Conservation (phyloP, 1,140 invertebrate genomes). For the Oryzaephilus surinamensis region DNA sequence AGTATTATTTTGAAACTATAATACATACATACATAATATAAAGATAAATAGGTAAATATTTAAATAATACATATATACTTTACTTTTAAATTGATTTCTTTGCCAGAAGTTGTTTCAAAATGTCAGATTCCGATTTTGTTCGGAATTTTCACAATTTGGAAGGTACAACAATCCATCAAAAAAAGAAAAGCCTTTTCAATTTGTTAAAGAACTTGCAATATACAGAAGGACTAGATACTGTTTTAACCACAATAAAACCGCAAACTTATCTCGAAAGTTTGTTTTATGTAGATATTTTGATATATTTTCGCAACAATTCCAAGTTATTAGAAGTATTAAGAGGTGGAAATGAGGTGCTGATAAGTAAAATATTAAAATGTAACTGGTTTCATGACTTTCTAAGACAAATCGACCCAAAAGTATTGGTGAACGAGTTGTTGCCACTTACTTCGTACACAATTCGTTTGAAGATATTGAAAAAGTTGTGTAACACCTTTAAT, state of each 20-base stretch:
- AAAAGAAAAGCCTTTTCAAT: conserved; percentile 9
- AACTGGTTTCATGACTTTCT: conserved; percentile 10
- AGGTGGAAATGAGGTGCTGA: conserved; percentile 11
- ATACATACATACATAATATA: no score
- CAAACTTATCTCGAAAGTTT: conserved; percentile 10
- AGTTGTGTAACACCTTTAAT: not conserved
- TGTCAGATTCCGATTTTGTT: conserved; percentile 9
- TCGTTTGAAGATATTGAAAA: conserved; percentile 10
- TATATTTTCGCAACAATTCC: conserved; percentile 4
- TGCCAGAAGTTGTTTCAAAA: no score
- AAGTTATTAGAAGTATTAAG: conserved; percentile 7
- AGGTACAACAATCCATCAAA: conserved; percentile 6
- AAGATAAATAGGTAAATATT: no score
- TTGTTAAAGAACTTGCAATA: conserved; percentile 4
- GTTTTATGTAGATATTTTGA: conserved; percentile 10
- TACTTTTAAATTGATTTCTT: no score
- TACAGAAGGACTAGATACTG: not conserved
- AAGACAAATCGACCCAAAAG: not conserved
- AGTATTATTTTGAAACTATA: no score
- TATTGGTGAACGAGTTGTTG: conserved; percentile 9
- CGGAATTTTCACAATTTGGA: conserved; percentile 4
- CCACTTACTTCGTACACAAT: conserved; percentile 9
- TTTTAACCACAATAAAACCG: conserved; percentile 1
- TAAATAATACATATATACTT: no score
- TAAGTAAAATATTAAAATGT: conserved; percentile 12